A percentile compares a stretch with the other conserved stretches of the same genome.
phyloP scores from a whole-genome alignment of 2,797 vertebrate genomes.

The Enteromius paludinosus region DNA sequence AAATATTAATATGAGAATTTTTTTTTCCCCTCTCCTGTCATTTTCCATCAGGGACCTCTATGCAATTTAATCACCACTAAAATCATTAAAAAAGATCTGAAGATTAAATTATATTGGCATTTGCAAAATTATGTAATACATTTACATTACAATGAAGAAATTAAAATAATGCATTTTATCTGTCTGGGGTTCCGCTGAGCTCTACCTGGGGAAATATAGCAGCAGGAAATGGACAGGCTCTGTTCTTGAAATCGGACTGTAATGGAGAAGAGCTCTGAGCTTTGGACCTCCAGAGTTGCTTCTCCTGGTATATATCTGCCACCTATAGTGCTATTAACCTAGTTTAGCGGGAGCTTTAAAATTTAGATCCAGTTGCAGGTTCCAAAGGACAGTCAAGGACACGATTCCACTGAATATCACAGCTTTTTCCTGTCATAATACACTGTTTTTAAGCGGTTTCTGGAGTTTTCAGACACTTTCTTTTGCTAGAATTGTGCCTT shows the following conservation, averaged over 20 bases:
- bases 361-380: slow-evolving; percentile 18
- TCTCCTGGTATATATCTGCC: slow-evolving; percentile 21
- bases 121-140: slow-evolving; percentile 90
- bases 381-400: slow-evolving; percentile 4
- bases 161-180: slow-evolving; percentile 88
- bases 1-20: slow-evolving; percentile 84
- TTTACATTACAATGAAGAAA: slow-evolving; percentile 90
- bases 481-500: background rate
- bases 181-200: slow-evolving; percentile 82
- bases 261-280: slow-evolving; percentile 74
- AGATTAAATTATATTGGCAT: slow-evolving; percentile 90
- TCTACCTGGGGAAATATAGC: slow-evolving; percentile 86
- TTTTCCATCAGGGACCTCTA: slow-evolving; percentile 84
- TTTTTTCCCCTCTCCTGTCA: slow-evolving; percentile 70
- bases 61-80: slow-evolving; percentile 89
- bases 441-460: no score
- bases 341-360: slow-evolving; percentile 29
- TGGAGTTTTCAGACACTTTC: slow-evolving; percentile 42
- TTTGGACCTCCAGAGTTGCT: slow-evolving; percentile 44
- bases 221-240: slow-evolving; percentile 80
- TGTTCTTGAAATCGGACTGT: slow-evolving; percentile 82
- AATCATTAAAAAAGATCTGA: slow-evolving; percentile 89
- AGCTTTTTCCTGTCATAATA: no score
- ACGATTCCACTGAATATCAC: no score
- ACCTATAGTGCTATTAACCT: slow-evolving; percentile 41